Base-by-base conservation (phyloP, 2,797 vertebrate genomes). In the Semotilus atromaculatus region DNA sequence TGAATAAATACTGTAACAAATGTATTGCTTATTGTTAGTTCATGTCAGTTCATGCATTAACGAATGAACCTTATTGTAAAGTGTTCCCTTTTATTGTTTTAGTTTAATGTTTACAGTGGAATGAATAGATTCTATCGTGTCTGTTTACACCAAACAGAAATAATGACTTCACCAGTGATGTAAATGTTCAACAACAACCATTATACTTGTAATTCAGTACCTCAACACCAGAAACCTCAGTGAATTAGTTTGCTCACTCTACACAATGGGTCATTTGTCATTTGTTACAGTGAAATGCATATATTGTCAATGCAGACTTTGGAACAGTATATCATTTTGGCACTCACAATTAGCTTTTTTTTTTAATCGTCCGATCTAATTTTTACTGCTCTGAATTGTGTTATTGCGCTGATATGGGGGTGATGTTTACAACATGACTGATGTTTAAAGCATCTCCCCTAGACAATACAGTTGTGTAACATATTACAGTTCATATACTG, bases 41-140 rank as follows among this genome's bases (percentile, higher is more conserved):
- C 36, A 7, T 6, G 13, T 45, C 14, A 45, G 43, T 14, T 45
- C 11, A 45, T 14, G 4, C 45, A 48, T 16, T 48, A 16, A 48
- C 14, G 16, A 45, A 48, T 48, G 16, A 48, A 18, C 14, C 45
- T 48, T 48, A 48, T 2, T 48, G 45, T 48, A 18, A 48, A 48
- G 45, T 48, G 45, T 48, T 18, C 0, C 5, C 14, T 48, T 48
- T 48, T 48, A 82, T 74, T 72, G 40, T 77, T 81, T 53, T 62
- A 82, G 67, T 29, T 80, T 38, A 83, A 23, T 78, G 73, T 88
- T 84, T 86, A 83, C 84, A 77, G 29, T 5, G 29, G 36, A 53
- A 36, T 31, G 31, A 77, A 36, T 80, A 9, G 23, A 51, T 86
- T 75, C 14, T 77, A 53, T n/a, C n/a, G 34, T n/a, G 76, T 45